phyloP scores from a whole-genome alignment of 53 echinoderm and acorn worm genomes.

The Crossaster papposus region DNA sequence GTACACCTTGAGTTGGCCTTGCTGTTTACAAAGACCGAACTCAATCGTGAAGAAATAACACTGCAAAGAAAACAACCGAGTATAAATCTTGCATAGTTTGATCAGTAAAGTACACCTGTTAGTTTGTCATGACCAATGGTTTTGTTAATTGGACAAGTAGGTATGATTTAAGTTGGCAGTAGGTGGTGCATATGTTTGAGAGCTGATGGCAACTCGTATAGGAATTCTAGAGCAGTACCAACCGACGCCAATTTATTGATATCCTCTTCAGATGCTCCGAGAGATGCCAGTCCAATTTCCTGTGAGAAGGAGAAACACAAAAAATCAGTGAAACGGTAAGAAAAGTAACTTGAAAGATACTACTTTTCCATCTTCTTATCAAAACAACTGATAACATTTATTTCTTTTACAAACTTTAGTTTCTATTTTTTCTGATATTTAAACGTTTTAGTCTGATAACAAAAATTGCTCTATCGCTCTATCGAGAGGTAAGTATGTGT shows the following conservation, averaged over 20 bases:
- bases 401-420: not conserved
- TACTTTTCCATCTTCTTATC: not conserved
- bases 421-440: not conserved
- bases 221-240: conserved; percentile 14
- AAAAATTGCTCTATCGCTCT: too few species aligned
- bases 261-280: conserved; percentile 73
- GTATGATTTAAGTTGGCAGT: not conserved
- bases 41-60: conserved; percentile 92
- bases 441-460: too few species aligned
- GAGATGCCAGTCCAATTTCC: conserved; percentile 78
- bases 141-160: not conserved
- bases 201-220: not conserved
- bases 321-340: too few species aligned
- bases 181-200: not conserved
- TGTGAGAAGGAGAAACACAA: not conserved
- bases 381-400: not conserved
- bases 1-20: conserved; percentile 74
- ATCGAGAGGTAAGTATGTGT: too few species aligned
- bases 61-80: conserved; percentile 27
- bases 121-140: not conserved
- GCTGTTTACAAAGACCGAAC: conserved; percentile 86
- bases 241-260: conserved; percentile 72
- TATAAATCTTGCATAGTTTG: not conserved
- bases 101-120: not conserved
- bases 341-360: not conserved